Evolutionary conservation across 2,888 invertebrate genomes (phyloP), one percentile per base, ranked within the genome.

Genomic region (Meliscaeva auricollis): DNA sequence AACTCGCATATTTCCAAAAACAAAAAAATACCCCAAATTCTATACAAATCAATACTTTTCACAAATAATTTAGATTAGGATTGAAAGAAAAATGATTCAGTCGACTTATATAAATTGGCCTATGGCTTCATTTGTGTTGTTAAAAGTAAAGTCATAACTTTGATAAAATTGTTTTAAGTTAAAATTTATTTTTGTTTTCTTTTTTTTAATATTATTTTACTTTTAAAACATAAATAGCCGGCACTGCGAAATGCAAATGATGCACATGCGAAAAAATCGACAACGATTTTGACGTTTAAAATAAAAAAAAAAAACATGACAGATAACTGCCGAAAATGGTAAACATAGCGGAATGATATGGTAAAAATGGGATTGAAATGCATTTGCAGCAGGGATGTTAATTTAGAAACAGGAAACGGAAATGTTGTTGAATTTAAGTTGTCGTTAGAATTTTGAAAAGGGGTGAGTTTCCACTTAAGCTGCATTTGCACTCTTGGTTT

Each of bases 31-130:
- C 35, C 58, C n/a, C n/a, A n/a, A n/a, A n/a, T 60, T 68, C n/a
- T 78, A 50, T 72, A 84, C 52, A 70, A 84, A 84, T 84, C 84
- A 72, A 84, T 84, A 38, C 9, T 22, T 75, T 80, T 46, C 15
- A 8, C 30, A 38, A 26, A 32, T 8, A 9, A 4, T 1, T 9
- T 17, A 17, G 35, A 22, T 52, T n/a, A 9, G 35, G 20, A 5
- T 9, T 30, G 17, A 58, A 58, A 13, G 20, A 56, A 11, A 35
- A 8, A 8, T 4, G n/a, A 41, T 26, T 26, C 3, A 50, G 7
- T 11, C 2, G 20, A 20, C 1, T 72, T 70, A 15, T 48, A 52
- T 38, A 35, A n/a, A 38, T 41, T 38, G 30, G 72, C 13, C 6
- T 54, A 60, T 66, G 30, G 50, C 35, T 69, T 73, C 66, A 68